Conservation (phyloP, 2,888 invertebrate species). For the Aphidoletes aphidimyza region DNA sequence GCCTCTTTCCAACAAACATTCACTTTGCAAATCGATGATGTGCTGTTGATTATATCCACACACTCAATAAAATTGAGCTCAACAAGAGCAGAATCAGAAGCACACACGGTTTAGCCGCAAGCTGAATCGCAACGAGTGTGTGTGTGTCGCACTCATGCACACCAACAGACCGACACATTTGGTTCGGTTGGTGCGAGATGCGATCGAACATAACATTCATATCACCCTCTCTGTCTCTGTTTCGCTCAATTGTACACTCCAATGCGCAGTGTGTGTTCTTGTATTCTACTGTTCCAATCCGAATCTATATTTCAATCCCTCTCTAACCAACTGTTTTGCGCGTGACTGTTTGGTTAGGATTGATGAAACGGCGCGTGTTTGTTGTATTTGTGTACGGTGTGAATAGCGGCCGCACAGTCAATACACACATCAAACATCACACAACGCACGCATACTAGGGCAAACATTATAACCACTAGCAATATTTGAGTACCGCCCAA, state of each 20-base stretch:
- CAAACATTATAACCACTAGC: slow-evolving; percentile 1
- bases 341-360: background rate
- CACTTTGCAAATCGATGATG: background rate
- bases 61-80: background rate
- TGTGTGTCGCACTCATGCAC: background rate
- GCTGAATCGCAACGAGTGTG: slow-evolving; percentile 10
- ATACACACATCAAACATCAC: background rate
- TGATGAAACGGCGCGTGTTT: background rate
- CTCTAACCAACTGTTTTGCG: background rate
- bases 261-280: no score
- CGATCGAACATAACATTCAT: no score
- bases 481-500: slow-evolving; percentile 55
- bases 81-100: background rate
- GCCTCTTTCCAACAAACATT: background rate
- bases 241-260: no score
- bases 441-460: background rate
- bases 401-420: no score
- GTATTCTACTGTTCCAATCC: no score
- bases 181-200: no score
- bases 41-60: background rate
- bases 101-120: slow-evolving; percentile 16
- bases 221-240: no score
- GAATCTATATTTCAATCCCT: background rate
- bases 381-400: background rate
- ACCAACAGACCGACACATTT: no score